Conservation (phyloP, 1,140 invertebrate genomes). For the Mizuhopecten yessoensis region DNA sequence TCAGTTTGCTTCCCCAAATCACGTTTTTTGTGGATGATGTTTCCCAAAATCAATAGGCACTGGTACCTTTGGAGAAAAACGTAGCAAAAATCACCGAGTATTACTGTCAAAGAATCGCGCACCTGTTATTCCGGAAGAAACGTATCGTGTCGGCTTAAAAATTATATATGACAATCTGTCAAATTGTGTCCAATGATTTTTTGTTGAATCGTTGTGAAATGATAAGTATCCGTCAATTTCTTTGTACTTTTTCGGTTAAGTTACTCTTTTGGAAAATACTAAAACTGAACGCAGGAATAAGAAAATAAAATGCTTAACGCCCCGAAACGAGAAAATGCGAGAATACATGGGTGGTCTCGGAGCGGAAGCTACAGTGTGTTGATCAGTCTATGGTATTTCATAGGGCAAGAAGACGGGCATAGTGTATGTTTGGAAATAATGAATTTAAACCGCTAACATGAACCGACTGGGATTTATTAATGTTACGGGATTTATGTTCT, state of each 20-base stretch:
- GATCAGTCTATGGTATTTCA: slow-evolving; percentile 10
- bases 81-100: no score
- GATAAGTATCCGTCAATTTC: no score
- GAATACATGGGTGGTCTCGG: slow-evolving; percentile 51
- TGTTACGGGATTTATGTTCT: not conserved
- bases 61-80: no score
- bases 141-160: not conserved
- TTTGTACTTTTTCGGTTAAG: not conserved
- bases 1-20: no score
- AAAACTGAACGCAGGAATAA: not conserved
- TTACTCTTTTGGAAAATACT: not conserved
- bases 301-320: not conserved
- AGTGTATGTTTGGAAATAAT: not conserved
- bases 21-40: no score
- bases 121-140: not conserved
- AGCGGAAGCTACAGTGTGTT: slow-evolving; percentile 43
- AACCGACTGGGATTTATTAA: not conserved
- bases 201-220: no score
- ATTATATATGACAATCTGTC: not conserved
- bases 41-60: no score
- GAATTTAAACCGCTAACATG: not conserved
- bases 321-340: slow-evolving; percentile 42
- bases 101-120: no score
- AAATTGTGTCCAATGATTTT: not conserved
- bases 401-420: not conserved